Percentiles rank a stretch among this genome's conserved stretches.
These are phyloP conservation scores for Mactromeris polynyma DNA, from an alignment of 2,888 invertebrate genomes.

Conservation along the genomic window DNA sequence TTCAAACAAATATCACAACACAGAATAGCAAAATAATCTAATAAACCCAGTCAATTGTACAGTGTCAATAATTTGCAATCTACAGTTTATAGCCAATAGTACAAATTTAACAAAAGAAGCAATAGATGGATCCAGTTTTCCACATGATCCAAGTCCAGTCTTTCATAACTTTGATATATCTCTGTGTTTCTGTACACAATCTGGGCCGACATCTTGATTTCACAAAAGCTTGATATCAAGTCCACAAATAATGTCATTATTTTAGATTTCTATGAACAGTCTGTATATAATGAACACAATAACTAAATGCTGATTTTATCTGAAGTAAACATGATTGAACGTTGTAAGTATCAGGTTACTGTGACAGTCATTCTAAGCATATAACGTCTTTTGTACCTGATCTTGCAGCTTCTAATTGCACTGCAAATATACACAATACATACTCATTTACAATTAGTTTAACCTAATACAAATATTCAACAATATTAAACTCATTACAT, in stretches of 20 bases:
- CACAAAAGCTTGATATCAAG: too few relatives aligned
- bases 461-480: too few relatives aligned
- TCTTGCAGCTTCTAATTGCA: neutral
- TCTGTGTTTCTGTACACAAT: neutral
- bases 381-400: neutral
- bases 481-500: too few relatives aligned
- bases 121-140: too few relatives aligned
- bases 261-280: neutral
- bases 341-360: neutral
- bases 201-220: neutral
- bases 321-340: neutral
- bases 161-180: too few relatives aligned
- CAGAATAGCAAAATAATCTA: neutral
- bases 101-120: too few relatives aligned
- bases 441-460: too few relatives aligned
- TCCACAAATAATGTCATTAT: neutral
- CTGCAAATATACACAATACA: neutral
- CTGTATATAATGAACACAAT: neutral
- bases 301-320: neutral
- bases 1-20: constrained; percentile 2
- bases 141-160: too few relatives aligned
- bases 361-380: neutral
- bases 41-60: neutral
- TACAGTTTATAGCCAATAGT: neutral
- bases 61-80: too few relatives aligned